Percentiles rank a stretch among this genome's conserved stretches.
Evolutionary conservation across 2,797 vertebrate genomes (phyloP).

Genomic region (Calcarius lapponicus): DNA sequence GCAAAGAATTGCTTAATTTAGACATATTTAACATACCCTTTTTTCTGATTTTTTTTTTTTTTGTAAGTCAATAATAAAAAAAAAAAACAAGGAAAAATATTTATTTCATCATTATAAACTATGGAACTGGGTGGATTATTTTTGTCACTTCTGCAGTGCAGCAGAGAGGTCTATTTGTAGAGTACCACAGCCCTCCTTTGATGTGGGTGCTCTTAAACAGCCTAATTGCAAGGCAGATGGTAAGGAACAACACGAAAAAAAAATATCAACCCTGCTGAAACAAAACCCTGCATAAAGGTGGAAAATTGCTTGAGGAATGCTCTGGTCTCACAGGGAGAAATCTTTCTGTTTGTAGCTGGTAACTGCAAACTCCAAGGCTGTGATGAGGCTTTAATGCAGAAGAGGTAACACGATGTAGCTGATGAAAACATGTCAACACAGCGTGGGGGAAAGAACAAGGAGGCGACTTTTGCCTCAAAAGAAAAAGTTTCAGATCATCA

Average conservation of each 20-base stretch:
- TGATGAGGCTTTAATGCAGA: conserved; percentile 67
- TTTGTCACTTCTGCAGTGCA: conserved; percentile 37
- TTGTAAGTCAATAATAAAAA: neutral
- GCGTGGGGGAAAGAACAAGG: conserved; percentile 33
- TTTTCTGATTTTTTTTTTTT: neutral
- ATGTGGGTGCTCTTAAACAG: conserved; percentile 63
- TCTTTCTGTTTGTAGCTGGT: conserved; percentile 60
- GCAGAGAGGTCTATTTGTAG: conserved; percentile 32
- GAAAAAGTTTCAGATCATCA: conserved; percentile 59
- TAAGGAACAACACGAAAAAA: neutral
- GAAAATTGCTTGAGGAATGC: conserved; percentile 67
- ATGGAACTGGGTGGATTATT: neutral
- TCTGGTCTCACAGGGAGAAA: conserved; percentile 62
- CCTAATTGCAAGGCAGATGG: conserved; percentile 71
- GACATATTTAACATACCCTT: neutral
- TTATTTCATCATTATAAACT: neutral
- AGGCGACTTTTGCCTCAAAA: conserved; percentile 20
- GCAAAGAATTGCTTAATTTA: neutral
- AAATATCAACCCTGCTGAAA: neutral
- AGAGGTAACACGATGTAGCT: conserved; percentile 44
- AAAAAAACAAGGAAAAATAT: conserved; percentile 6
- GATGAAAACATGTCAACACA: conserved; percentile 63
- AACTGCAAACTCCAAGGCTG: conserved; percentile 47
- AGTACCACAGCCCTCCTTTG: conserved; percentile 46
- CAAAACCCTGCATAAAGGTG: conserved; percentile 45